Conservation (phyloP, 2,888 invertebrate species). For the Phymatocera aterrima region DNA sequence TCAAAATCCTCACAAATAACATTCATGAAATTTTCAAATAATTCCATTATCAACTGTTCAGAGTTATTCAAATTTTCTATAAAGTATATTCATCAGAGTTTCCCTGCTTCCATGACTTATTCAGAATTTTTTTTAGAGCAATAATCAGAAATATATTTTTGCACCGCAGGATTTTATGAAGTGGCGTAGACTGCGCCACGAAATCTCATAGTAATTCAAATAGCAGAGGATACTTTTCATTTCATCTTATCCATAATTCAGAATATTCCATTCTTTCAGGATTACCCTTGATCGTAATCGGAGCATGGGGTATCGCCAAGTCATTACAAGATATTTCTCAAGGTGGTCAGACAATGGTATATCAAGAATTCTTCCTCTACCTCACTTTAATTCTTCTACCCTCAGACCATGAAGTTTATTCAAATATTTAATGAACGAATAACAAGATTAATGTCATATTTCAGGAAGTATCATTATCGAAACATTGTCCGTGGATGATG, state of each 20-base stretch:
- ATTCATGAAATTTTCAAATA: too few relatives aligned
- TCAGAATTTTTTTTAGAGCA: too few relatives aligned
- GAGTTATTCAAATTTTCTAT: too few relatives aligned
- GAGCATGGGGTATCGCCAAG: conserved; percentile 78
- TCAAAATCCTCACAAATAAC: too few relatives aligned
- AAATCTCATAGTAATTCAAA: not conserved
- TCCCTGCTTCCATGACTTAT: too few relatives aligned
- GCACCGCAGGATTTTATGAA: too few relatives aligned
- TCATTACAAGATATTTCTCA: conserved; percentile 60
- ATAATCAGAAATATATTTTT: too few relatives aligned
- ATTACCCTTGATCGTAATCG: conserved; percentile 77
- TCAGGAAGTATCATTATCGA: conserved; percentile 65
- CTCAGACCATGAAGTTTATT: not conserved
- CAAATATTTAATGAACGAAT: not conserved
- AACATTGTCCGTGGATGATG: conserved; percentile 87
- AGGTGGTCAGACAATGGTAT: conserved; percentile 14
- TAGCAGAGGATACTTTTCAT: not conserved
- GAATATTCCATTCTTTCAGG: conserved; percentile 69
- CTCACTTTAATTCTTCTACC: too few relatives aligned
- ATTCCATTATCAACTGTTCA: too few relatives aligned
- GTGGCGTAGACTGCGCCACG: too few relatives aligned
- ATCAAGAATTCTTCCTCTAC: too few relatives aligned
- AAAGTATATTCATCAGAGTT: too few relatives aligned
- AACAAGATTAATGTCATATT: conserved; percentile 12
- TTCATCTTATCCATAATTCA: not conserved